Conservation (phyloP, 2,888 invertebrate genomes). For the Conus canariensis region DNA sequence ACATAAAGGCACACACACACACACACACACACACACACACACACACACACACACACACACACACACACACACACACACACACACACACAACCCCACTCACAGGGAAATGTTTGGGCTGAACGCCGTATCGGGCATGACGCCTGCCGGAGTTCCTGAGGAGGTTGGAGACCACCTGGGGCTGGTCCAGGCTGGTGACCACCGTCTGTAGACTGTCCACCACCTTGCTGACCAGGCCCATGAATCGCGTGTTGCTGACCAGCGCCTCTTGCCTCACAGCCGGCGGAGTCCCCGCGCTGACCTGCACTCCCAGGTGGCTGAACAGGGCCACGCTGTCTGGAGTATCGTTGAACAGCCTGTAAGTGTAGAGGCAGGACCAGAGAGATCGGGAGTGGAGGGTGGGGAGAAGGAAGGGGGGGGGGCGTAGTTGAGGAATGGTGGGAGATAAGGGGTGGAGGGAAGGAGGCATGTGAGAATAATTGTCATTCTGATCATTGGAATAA, state of each 20-base stretch:
- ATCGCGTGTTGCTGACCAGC: background rate
- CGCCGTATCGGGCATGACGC: conserved; percentile 9
- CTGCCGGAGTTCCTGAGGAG: background rate
- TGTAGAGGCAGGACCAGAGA: background rate
- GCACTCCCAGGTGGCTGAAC: conserved; percentile 2
- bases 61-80: too few species aligned
- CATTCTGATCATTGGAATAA: too few species aligned
- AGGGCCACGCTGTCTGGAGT: background rate
- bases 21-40: too few species aligned
- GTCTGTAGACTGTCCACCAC: background rate
- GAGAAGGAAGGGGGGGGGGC: too few species aligned
- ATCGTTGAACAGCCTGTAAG: background rate
- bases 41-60: too few species aligned
- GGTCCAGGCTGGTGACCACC: background rate
- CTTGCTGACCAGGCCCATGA: background rate
- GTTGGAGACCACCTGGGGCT: background rate
- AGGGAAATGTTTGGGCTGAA: background rate
- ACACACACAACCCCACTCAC: background rate
- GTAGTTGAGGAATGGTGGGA: too few species aligned
- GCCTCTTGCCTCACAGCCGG: background rate
- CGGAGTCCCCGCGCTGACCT: background rate
- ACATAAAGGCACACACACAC: too few species aligned
- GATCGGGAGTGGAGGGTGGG: too few species aligned
- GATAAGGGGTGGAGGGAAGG: too few species aligned
- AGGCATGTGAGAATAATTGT: too few species aligned